phyloP scores from a whole-genome alignment of 2,888 invertebrate genomes.

The Xylota sylvarum region DNA sequence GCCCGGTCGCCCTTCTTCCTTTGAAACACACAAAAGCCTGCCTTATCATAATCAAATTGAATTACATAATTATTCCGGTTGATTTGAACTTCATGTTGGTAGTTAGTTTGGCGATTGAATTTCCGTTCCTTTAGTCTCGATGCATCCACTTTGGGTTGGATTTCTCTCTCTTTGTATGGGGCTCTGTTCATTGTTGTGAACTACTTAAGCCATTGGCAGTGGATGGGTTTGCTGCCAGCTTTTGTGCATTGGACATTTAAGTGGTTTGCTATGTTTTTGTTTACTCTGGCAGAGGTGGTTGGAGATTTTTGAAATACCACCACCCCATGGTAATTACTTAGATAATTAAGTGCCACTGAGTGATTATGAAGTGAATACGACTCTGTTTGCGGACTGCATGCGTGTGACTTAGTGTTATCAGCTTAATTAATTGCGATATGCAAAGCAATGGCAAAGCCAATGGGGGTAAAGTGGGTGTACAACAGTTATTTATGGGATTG shows the following conservation, averaged over 20 bases:
- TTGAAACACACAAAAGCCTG: constrained; percentile 52
- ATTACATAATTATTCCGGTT: constrained; percentile 77
- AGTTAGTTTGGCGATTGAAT: constrained; percentile 69
- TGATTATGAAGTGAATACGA: constrained; percentile 70
- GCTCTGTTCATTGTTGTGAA: constrained; percentile 67
- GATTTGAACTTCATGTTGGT: constrained; percentile 72
- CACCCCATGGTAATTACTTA: constrained; percentile 61
- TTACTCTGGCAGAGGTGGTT: constrained; percentile 42
- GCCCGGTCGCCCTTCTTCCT: background rate
- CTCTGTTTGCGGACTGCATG: constrained; percentile 42
- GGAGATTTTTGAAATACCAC: constrained; percentile 45
- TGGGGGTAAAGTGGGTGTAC: background rate
- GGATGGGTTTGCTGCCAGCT: constrained; percentile 4
- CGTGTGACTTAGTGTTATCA: constrained; percentile 70
- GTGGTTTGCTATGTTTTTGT: constrained; percentile 65
- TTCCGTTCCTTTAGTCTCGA: constrained; percentile 54
- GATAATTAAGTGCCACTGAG: constrained; percentile 73
- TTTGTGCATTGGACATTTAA: constrained; percentile 58
- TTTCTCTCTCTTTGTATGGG: background rate
- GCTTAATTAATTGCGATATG: constrained; percentile 73
- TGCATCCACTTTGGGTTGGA: constrained; percentile 39
- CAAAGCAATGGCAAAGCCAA: constrained; percentile 19
- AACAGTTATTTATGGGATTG: constrained; percentile 52
- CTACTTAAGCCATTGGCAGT: constrained; percentile 56
- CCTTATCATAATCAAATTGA: constrained; percentile 76